Conservation (phyloP, 2,888 invertebrate genomes). For the Glyphotaelius pellucidus region DNA sequence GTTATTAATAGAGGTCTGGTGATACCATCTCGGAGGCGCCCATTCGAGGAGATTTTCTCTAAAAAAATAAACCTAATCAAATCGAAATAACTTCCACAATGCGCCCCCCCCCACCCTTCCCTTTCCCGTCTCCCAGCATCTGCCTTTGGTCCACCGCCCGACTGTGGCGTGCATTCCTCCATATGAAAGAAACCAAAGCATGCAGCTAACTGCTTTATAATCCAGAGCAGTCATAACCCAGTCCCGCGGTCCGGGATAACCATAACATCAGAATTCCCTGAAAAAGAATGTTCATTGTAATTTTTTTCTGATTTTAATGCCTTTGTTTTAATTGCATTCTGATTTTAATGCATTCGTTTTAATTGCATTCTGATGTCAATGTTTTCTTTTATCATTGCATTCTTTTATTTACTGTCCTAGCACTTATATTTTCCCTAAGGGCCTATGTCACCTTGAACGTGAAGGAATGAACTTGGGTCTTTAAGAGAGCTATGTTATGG, state of each 20-base stretch:
- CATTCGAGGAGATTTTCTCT: constrained; percentile 51
- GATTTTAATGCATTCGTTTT: too few relatives aligned
- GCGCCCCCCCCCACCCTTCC: constrained; percentile 43
- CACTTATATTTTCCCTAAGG: too few relatives aligned
- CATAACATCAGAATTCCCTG: not conserved
- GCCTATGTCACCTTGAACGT: too few relatives aligned
- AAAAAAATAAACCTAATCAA: constrained; percentile 52
- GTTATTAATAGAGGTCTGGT: constrained; percentile 47
- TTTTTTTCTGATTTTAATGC: too few relatives aligned
- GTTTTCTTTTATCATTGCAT: too few relatives aligned
- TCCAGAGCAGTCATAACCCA: not conserved
- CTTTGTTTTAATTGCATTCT: too few relatives aligned
- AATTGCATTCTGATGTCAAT: too few relatives aligned
- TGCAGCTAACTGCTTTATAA: constrained; percentile 53
- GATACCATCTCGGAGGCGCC: constrained; percentile 51
- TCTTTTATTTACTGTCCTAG: too few relatives aligned
- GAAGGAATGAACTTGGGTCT: too few relatives aligned
- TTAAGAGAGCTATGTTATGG: too few relatives aligned
- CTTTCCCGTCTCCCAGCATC: constrained; percentile 22
- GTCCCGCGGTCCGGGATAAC: constrained; percentile 32
- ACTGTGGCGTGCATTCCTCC: constrained; percentile 53
- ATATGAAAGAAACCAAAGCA: constrained; percentile 56
- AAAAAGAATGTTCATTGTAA: not conserved
- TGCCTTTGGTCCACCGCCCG: constrained; percentile 27
- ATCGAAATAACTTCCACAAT: constrained; percentile 54